Evolutionary conservation across 2,113 vertebrate species (phyloP), one percentile per base, ranked within the genome.

Genomic region (Tamias sibiricus): DNA sequence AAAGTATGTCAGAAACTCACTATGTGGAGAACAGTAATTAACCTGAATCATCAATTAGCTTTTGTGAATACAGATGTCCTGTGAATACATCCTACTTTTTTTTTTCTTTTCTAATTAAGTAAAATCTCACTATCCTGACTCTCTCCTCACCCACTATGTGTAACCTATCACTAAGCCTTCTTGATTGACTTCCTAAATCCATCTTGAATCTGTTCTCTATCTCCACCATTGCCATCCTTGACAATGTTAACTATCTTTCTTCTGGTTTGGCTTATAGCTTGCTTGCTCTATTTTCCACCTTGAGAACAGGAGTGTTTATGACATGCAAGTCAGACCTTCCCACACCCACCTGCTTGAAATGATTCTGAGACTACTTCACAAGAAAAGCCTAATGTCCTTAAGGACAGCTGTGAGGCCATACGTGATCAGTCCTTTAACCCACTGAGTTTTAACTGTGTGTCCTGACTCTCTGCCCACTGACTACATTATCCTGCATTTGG

Each of bases 11-110:
- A 97, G 79, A 96, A 89, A 96, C 96, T 89, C 82, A 97, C 69
- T 88, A 90, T 95, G 88, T 91, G 89, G 94, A 96, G 96, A 97
- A 90, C 64, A 52, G 95, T 96, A 97, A 97, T 97, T 97, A 96
- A 97, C 96, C 96, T 97, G 94, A 96, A 83, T 97, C 91, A 96
- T 95, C 94, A 93, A 26, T 95, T 96, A 92, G 77, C 91, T 97
- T 97, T 96, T 93, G 95, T 94, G 93, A 97, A 95, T 96, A 93
- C 96, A 96, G 97, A 95, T 96, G 93, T 94, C 85, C 95, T 93
- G 69, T 93, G 88, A 96, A 97, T 96, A 88, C 10, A 75, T 47
- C 49, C 6, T 40, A 75, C 66, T 28, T 79, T 4, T 89, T 69
- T 92, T 62, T 74, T 16, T 59, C 12, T 92, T 94, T 95, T 59